A percentile compares a stretch with the other conserved stretches of the same genome.
phyloP scores from a whole-genome alignment of 2,888 invertebrate genomes.

The Mantis religiosa region DNA sequence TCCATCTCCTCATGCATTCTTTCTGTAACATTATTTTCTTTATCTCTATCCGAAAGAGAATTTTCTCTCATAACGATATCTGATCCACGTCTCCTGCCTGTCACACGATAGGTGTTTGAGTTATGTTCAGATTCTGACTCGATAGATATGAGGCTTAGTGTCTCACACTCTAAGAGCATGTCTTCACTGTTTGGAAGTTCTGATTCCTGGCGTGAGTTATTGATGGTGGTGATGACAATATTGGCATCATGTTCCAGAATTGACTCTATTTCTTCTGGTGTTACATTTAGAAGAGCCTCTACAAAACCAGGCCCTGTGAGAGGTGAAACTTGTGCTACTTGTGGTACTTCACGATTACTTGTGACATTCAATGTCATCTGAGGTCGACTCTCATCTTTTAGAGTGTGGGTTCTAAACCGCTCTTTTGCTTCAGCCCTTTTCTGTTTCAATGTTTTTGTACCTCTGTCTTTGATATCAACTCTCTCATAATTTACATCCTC shows the following conservation, averaged over 20 bases:
- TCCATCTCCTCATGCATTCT: not conserved
- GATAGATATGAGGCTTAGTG: constrained; percentile 65
- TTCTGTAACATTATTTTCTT: not conserved
- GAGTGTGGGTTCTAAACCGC: constrained; percentile 68
- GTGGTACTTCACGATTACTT: not conserved
- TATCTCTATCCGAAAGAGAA: not conserved
- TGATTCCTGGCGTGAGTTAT: constrained; percentile 43
- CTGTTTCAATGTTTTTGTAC: constrained; percentile 53
- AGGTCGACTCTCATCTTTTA: constrained; percentile 44
- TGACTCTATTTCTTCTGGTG: constrained; percentile 45
- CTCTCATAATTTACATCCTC: constrained; percentile 16
- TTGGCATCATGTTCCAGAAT: constrained; percentile 55
- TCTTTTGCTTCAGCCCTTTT: constrained; percentile 64
- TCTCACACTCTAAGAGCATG: constrained; percentile 54
- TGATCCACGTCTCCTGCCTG: constrained; percentile 17
- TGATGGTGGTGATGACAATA: constrained; percentile 52
- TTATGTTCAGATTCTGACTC: constrained; percentile 63
- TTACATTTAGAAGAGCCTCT: constrained; percentile 22
- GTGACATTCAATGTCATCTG: not conserved
- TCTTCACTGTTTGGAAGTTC: constrained; percentile 48
- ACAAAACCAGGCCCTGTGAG: not conserved
- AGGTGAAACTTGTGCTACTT: not conserved
- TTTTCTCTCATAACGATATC: constrained; percentile 45
- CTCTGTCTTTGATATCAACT: constrained; percentile 34
- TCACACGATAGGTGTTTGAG: constrained; percentile 12